These are phyloP conservation scores for Drosophila seguyi DNA, from an alignment of 1,140 invertebrate species.

Conservation along the genomic window DNA sequence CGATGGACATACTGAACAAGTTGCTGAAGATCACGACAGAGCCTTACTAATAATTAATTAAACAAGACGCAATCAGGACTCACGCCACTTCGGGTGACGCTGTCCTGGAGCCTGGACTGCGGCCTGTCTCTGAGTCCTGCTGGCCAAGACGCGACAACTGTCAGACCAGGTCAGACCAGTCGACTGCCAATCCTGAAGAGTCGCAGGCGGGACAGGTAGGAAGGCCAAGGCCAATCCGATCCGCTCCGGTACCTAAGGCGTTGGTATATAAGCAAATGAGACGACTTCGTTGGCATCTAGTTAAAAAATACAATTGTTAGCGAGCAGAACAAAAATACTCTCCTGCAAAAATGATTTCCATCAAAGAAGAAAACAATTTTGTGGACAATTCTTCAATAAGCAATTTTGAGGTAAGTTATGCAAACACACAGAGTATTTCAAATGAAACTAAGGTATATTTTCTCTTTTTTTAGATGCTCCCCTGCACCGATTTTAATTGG, in stretches of 20 bases:
- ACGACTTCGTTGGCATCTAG: slow-evolving; percentile 36
- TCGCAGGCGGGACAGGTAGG: slow-evolving; percentile 46
- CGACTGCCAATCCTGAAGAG: slow-evolving; percentile 15
- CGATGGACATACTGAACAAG: not conserved
- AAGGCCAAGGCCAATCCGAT: slow-evolving; percentile 44
- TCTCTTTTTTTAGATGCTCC: slow-evolving; percentile 6
- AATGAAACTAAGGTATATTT: not conserved
- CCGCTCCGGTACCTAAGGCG: slow-evolving; percentile 45
- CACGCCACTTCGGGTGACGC: slow-evolving; percentile 43
- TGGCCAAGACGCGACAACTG: slow-evolving; percentile 23
- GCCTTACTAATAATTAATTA: slow-evolving; percentile 32
- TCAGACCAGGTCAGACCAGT: slow-evolving; percentile 38
- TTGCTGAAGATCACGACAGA: not conserved
- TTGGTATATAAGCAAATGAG: slow-evolving; percentile 63
- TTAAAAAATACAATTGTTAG: slow-evolving; percentile 64
- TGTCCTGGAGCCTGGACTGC: slow-evolving; percentile 8
- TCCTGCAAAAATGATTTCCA: slow-evolving; percentile 43
- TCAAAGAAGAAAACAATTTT: slow-evolving; percentile 26
- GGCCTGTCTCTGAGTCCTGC: slow-evolving; percentile 19
- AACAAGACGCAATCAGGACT: slow-evolving; percentile 53
- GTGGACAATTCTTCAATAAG: slow-evolving; percentile 4
- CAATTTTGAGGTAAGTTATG: slow-evolving; percentile 25
- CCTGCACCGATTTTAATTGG: not conserved
- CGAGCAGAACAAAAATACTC: slow-evolving; percentile 30
- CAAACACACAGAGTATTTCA: too few relatives aligned